Base-by-base conservation (phyloP, 1,140 invertebrate genomes). In the Oryctes rhinoceros region DNA sequence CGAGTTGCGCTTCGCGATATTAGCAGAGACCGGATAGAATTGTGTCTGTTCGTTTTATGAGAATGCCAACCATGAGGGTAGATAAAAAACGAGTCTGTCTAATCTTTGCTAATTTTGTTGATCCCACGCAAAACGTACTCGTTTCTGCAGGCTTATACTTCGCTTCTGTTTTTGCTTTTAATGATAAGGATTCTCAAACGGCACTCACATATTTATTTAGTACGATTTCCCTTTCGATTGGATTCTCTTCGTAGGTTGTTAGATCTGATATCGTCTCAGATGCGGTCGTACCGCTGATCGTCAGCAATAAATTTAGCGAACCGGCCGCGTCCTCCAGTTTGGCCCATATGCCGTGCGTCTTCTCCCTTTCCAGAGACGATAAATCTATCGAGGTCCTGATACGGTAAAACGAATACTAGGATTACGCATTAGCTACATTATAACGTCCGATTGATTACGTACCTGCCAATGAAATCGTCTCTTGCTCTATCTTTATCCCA, bases 261-360 rank as follows among this genome's bases (percentile, higher is more conserved):
- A 98, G 90, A 88, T 97, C 97, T 5, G 96, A 96, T 78, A 97
- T 96, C 0, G 96, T 96, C 87, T 98, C 96, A 0, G 93, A 94
- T 0, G 96, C 95, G 1, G 96, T 96, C 0, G 96, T 98, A 0
- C 97, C 98, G 83, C 96, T 99, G 18, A 98, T 98, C 0, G 98
- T 99, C 0, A 99, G 88, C 77, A 99, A 90, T 4, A 99, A 89
- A 85, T 95, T 95, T 74, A 99, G 92, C 79, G 93, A 92, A 0
- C 98, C 97, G 0, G 94, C 93, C 0, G 94, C 94, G 83, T 98
- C 97, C 88, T 98, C 97, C 11, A 99, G 89, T 0, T 95, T 92
- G 83, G 93, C 91, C 92, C 96, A 96, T 74, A 99, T 91, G 79
- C 93, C 91, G 87, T 99, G 97, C 0, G 98, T 99, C 80, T 91